A percentile compares a stretch with the other conserved stretches of the same genome.
These are phyloP conservation scores for Idaea dimidiata DNA, from an alignment of 2,888 invertebrate genomes.

Conservation along the genomic window DNA sequence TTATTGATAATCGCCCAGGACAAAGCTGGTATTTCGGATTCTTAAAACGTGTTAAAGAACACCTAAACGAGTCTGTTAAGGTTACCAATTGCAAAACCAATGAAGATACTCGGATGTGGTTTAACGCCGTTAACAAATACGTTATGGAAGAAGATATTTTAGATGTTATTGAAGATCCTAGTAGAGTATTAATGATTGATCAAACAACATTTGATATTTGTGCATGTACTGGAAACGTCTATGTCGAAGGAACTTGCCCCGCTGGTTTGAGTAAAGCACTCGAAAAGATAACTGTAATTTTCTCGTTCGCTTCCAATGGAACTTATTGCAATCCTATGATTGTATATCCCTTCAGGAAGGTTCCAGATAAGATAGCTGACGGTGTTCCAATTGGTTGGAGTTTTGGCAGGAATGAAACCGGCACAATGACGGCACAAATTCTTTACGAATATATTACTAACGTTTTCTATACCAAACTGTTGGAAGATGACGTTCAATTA, in stretches of 20 bases:
- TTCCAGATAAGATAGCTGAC: slow-evolving; percentile 12
- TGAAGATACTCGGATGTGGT: slow-evolving; percentile 7
- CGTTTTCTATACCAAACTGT: slow-evolving; percentile 9
- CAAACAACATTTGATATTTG: slow-evolving; percentile 10
- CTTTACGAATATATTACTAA: slow-evolving; percentile 13
- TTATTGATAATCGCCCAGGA: slow-evolving; percentile 10
- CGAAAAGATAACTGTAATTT: slow-evolving; percentile 10
- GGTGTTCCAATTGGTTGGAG: slow-evolving; percentile 13
- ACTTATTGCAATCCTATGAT: slow-evolving; percentile 13
- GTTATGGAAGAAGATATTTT: slow-evolving; percentile 7
- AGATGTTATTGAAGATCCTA: slow-evolving; percentile 10
- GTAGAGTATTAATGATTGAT: slow-evolving; percentile 13
- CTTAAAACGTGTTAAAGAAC: slow-evolving; percentile 7
- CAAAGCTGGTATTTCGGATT: slow-evolving; percentile 13
- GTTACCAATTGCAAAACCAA: slow-evolving; percentile 4
- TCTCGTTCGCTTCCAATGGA: slow-evolving; percentile 12
- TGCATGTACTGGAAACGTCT: slow-evolving; percentile 4
- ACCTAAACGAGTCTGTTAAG: slow-evolving; percentile 5
- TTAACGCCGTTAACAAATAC: slow-evolving; percentile 10
- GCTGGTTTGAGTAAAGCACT: background rate
- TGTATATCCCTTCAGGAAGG: slow-evolving; percentile 11
- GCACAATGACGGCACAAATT: slow-evolving; percentile 12
- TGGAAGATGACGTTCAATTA: slow-evolving; percentile 11
- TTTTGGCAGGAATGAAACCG: slow-evolving; percentile 13
- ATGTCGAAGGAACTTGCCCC: background rate